Percentiles rank a stretch among this genome's conserved stretches.
Evolutionary conservation across 1,140 invertebrate genomes (phyloP).

Genomic region (Eumaeus atala): DNA sequence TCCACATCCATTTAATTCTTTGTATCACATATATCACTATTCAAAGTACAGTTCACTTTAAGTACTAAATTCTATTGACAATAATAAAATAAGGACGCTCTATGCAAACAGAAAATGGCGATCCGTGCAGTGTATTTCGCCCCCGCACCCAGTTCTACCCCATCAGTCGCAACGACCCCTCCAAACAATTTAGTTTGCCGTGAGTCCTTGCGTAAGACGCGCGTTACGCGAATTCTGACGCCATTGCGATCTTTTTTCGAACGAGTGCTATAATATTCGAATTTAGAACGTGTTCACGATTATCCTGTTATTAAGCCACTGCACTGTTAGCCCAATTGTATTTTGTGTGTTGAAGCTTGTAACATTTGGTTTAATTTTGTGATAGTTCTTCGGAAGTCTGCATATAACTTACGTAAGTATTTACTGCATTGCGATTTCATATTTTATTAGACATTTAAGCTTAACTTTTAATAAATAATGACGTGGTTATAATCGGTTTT

Average conservation of each 20-base stretch:
- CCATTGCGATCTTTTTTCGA: conserved; percentile 48
- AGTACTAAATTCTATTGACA: too few relatives aligned
- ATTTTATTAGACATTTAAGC: conserved; percentile 4
- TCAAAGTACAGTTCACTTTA: not conserved
- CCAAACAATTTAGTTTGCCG: conserved; percentile 43
- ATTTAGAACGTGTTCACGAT: conserved; percentile 41
- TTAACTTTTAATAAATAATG: too few relatives aligned
- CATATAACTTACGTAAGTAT: conserved; percentile 64
- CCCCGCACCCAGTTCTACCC: conserved; percentile 44
- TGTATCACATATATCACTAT: conserved; percentile 8
- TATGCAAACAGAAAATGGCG: conserved; percentile 9
- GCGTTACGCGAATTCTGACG: conserved; percentile 21
- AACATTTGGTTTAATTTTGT: conserved; percentile 20
- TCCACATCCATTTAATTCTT: too few relatives aligned
- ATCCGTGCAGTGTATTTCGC: conserved; percentile 18
- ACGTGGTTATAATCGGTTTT: too few relatives aligned
- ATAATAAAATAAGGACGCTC: not conserved
- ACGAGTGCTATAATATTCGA: conserved; percentile 60
- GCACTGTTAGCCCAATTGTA: conserved; percentile 21
- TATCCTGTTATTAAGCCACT: conserved; percentile 31
- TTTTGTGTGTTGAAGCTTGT: conserved; percentile 25
- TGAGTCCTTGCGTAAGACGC: conserved; percentile 26
- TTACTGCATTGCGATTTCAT: conserved; percentile 57
- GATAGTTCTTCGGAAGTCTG: conserved; percentile 39
- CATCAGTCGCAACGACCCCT: conserved; percentile 27